These are phyloP conservation scores for Orthonychiurus folsomi DNA, from an alignment of 2,888 invertebrate species.

Conservation along the genomic window DNA sequence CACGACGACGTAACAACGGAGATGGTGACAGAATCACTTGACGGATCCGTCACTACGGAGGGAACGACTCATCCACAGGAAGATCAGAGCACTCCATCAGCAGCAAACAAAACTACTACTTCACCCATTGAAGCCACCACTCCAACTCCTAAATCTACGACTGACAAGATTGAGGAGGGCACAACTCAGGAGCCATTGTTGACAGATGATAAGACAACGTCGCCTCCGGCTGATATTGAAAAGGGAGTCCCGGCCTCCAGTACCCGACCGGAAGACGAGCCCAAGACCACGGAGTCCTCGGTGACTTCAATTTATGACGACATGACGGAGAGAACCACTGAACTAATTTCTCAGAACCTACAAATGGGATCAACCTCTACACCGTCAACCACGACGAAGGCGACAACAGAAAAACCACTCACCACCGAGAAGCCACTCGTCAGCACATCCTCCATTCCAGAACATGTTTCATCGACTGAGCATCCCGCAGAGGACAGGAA, in stretches of 20 bases:
- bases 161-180: neutral
- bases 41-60: neutral
- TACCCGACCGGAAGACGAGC: neutral
- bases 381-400: neutral
- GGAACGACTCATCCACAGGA: neutral
- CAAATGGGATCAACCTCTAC: neutral
- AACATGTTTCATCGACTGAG: neutral
- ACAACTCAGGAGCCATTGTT: neutral
- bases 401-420: neutral
- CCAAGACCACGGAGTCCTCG: neutral
- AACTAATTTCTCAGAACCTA: neutral
- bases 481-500: too few species aligned
- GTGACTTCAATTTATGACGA: neutral
- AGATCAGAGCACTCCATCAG: neutral
- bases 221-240: neutral
- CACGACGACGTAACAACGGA: neutral
- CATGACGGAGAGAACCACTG: neutral
- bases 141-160: neutral
- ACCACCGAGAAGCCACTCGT: neutral
- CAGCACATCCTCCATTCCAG: neutral
- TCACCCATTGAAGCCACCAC: constrained; percentile 11
- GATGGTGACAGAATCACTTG: neutral
- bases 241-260: constrained; percentile 8
- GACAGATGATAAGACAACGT: neutral
- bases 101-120: neutral